phyloP scores from a whole-genome alignment of 1,140 invertebrate species.

The Eupristina koningsbergeri region DNA sequence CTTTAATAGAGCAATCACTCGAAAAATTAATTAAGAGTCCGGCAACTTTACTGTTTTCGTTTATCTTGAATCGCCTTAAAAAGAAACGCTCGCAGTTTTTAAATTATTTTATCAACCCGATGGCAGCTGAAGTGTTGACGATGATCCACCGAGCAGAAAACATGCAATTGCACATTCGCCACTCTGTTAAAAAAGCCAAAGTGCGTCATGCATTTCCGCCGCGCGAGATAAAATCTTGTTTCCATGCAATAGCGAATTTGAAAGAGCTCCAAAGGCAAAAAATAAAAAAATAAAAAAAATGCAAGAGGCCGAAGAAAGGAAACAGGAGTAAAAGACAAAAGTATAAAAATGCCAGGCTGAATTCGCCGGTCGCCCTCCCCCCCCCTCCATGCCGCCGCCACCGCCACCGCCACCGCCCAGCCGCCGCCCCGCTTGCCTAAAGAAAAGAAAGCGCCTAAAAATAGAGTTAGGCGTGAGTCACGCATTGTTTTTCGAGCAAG shows the following conservation, averaged over 20 bases:
- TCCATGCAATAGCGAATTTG: background rate
- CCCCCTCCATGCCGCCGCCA: background rate
- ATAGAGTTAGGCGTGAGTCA: constrained; percentile 33
- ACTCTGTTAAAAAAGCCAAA: background rate
- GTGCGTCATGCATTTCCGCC: constrained; percentile 17
- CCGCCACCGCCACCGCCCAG: no score
- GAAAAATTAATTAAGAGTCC: background rate
- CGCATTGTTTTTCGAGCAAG: constrained; percentile 29
- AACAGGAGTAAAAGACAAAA: background rate
- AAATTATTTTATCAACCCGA: background rate
- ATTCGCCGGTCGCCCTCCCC: background rate
- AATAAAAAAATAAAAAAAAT: no score
- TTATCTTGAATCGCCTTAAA: background rate
- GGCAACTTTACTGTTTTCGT: background rate
- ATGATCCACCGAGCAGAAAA: background rate
- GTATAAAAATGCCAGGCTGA: background rate
- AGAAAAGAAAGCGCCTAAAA: constrained; percentile 37
- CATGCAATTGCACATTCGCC: background rate
- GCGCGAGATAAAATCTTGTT: background rate
- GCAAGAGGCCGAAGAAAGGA: no score
- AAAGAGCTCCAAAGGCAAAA: background rate
- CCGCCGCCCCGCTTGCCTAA: no score
- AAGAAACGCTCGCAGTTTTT: background rate
- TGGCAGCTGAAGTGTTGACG: background rate
- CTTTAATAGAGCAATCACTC: background rate